These are phyloP conservation scores for Panorpa germanica DNA, from an alignment of 2,888 invertebrate species.

Conservation along the genomic window DNA sequence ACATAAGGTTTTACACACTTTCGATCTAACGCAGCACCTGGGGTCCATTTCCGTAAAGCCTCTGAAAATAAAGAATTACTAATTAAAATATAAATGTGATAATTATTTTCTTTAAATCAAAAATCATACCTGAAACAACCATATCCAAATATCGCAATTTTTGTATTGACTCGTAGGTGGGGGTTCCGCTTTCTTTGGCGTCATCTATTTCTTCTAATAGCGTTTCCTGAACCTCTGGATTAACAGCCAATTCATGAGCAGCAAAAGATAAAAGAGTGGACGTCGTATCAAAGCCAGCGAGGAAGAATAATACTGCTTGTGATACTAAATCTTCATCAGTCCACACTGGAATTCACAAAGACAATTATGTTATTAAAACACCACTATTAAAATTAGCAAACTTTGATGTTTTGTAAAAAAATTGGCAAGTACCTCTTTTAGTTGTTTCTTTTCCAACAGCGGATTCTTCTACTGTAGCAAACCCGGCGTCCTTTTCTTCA, in stretches of 20 bases:
- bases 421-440: too few species aligned
- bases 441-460: conserved; percentile 19
- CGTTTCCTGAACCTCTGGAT: conserved; percentile 6
- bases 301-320: conserved; percentile 6
- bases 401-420: too few species aligned
- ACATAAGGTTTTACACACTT: background rate
- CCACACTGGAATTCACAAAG: too few species aligned
- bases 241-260: conserved; percentile 6
- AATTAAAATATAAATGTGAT: too few species aligned
- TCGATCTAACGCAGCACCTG: conserved; percentile 6
- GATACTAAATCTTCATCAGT: conserved; percentile 2
- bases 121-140: too few species aligned
- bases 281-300: conserved; percentile 5
- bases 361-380: too few species aligned
- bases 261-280: too few species aligned
- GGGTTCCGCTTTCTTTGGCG: background rate
- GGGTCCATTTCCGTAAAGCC: conserved; percentile 7
- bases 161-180: conserved; percentile 2
- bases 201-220: conserved; percentile 3
- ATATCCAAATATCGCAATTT: conserved; percentile 7
- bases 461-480: conserved; percentile 26
- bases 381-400: too few species aligned
- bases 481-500: background rate
- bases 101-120: too few species aligned
- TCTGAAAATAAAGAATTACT: too few species aligned